Percentiles rank a stretch among this genome's conserved stretches.
These are phyloP conservation scores for Ctenochaetus hawaiiensis DNA, from an alignment of 2,797 vertebrate species.

Conservation along the genomic window DNA sequence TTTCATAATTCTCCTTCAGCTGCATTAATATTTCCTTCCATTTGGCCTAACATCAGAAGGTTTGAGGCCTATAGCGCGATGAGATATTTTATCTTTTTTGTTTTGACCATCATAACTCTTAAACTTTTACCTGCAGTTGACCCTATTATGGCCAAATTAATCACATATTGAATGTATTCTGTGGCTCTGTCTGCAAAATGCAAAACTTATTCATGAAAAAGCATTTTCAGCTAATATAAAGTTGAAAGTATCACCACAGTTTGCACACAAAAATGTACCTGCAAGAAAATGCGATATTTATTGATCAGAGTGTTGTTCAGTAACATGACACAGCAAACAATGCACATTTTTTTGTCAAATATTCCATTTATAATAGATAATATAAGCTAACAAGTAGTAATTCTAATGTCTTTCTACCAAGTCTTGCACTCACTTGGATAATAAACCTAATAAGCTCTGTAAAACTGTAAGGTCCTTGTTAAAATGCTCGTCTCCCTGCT, in stretches of 20 bases:
- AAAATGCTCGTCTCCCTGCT: background rate
- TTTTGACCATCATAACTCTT: background rate
- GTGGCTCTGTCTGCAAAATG: conserved; percentile 1
- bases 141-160: too few species aligned
- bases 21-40: too few species aligned
- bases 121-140: background rate
- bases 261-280: background rate
- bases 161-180: background rate
- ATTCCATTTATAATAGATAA: background rate
- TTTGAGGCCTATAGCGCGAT: background rate
- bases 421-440: too few species aligned
- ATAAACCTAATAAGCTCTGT: too few species aligned
- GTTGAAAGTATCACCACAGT: background rate
- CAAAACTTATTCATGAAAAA: background rate
- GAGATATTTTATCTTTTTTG: background rate
- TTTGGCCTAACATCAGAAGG: background rate
- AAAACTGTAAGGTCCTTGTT: background rate
- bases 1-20: background rate
- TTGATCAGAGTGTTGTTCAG: conserved; percentile 9
- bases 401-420: too few species aligned
- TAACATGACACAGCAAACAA: background rate
- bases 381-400: background rate
- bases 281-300: conserved; percentile 1
- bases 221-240: background rate
- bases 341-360: background rate